Conservation (phyloP, 2,113 vertebrate species). For the Ammodytes dubius region DNA sequence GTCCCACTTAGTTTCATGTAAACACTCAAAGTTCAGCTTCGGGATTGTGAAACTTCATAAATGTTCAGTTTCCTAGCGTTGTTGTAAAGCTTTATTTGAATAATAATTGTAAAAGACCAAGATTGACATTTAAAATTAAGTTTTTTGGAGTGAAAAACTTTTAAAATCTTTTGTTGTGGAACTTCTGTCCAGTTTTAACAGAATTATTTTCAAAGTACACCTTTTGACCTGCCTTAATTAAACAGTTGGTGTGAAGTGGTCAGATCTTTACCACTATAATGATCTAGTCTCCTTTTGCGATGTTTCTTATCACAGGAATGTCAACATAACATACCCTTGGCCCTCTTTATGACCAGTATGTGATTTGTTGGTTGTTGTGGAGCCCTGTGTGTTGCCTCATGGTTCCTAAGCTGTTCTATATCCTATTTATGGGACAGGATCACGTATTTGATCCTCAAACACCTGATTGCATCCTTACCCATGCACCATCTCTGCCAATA, state of each 20-base stretch:
- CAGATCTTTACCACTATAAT: not conserved
- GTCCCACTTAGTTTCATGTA: constrained; percentile 20
- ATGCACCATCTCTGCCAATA: too few relatives aligned
- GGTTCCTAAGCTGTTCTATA: constrained; percentile 2
- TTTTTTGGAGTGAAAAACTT: not conserved
- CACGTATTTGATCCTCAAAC: not conserved
- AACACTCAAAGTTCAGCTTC: constrained; percentile 24
- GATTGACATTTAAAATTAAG: not conserved
- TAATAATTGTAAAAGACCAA: not conserved
- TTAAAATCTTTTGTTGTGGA: constrained; percentile 22
- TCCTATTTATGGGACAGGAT: not conserved
- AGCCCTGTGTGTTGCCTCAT: not conserved
- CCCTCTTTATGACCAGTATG: constrained; percentile 33
- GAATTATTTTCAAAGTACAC: constrained; percentile 1
- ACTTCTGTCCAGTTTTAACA: constrained; percentile 2
- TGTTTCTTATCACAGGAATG: constrained; percentile 48
- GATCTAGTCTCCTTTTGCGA: not conserved
- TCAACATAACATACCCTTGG: constrained; percentile 5
- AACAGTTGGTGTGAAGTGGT: constrained; percentile 5
- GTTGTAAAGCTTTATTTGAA: not conserved
- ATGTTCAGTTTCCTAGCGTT: not conserved
- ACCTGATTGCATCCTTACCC: too few relatives aligned
- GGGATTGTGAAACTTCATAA: not conserved
- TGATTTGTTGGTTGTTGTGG: not conserved
- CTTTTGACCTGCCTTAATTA: constrained; percentile 18